Base-by-base conservation (phyloP, 2,113 vertebrate genomes). In the Lophotis ruficrista region DNA sequence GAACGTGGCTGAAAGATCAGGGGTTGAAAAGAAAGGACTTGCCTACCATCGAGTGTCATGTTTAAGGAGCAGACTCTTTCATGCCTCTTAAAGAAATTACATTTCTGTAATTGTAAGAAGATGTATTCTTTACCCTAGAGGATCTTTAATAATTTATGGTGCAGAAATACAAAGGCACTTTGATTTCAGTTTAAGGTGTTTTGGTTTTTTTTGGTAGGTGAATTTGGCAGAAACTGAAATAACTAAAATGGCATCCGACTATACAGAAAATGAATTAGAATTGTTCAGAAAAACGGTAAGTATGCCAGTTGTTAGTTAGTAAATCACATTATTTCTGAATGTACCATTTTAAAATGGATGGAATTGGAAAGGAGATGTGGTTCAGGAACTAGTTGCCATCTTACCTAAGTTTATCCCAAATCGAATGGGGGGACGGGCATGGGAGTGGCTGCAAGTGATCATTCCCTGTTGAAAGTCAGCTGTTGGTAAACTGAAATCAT, bases 251-350 rank as follows among this genome's bases (percentile, higher is more conserved):
- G 98, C 99, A 2, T 98, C 98, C 14, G 99, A 99, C 98, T 99
- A 99, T 87, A 97, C 99, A 6, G 99, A 99, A 96, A 99, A 97
- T n/a, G 99, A 99, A 78, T 94, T 99, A 78, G 99, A 99, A 94
- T 96, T 99, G 68, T 99, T 99, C 94, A 98, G 98, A 85, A 99
- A 99, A 98, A 98, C 98, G 3, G 99, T 99, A 94, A 98, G 98
- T 98, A 75, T 27, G 24, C 25, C 10, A 56, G 5, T 53, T 75
- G 14, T 12, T 50, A 14, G 21, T 72, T 22, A 54, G 14, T 35
- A 58, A 83, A 57, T 64, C 1, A 14, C 28, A 48, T 47, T 76
- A 54, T 78, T 50, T 35, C 16, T 75, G 62, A 81, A 48, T 9
- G 14, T 75, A 61, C 87, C 30, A 76, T 66, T n/a, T 54, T 80